Evolutionary conservation across 1,140 invertebrate species (phyloP).

Genomic region (Arctopsyche grandis): DNA sequence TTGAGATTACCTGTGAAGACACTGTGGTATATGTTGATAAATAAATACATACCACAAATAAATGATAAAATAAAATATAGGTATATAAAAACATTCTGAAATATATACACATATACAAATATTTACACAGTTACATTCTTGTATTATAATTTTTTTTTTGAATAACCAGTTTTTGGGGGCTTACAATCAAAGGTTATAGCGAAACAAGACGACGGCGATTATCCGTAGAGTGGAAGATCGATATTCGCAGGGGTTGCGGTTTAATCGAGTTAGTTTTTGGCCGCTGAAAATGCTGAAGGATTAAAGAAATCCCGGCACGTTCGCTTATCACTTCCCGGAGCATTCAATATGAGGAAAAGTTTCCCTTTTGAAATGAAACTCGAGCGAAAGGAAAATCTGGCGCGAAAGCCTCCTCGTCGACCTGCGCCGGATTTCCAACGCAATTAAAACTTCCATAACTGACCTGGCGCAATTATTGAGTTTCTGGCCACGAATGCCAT

Average conservation of each 20-base stretch:
- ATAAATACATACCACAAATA: too few species aligned
- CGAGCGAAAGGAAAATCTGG: not conserved
- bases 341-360: constrained; percentile 41
- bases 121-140: too few species aligned
- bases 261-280: not conserved
- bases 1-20: too few species aligned
- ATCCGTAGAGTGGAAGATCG: not conserved
- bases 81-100: too few species aligned
- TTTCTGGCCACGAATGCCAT: constrained; percentile 9
- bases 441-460: constrained; percentile 46
- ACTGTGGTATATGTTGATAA: too few species aligned
- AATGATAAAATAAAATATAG: too few species aligned
- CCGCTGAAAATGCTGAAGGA: not conserved
- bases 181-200: too few species aligned
- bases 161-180: too few species aligned
- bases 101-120: too few species aligned
- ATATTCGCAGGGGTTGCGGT: not conserved
- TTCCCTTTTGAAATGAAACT: constrained; percentile 31
- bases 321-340: constrained; percentile 27
- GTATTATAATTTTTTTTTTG: too few species aligned
- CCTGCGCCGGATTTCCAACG: not conserved
- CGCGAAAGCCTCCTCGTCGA: not conserved
- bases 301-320: constrained; percentile 33
- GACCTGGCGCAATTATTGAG: constrained; percentile 36
- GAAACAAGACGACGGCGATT: too few species aligned